Evolutionary conservation across 1,140 invertebrate species (phyloP), one percentile per base, ranked within the genome.

Genomic region (Melipona quadrifasciata): DNA sequence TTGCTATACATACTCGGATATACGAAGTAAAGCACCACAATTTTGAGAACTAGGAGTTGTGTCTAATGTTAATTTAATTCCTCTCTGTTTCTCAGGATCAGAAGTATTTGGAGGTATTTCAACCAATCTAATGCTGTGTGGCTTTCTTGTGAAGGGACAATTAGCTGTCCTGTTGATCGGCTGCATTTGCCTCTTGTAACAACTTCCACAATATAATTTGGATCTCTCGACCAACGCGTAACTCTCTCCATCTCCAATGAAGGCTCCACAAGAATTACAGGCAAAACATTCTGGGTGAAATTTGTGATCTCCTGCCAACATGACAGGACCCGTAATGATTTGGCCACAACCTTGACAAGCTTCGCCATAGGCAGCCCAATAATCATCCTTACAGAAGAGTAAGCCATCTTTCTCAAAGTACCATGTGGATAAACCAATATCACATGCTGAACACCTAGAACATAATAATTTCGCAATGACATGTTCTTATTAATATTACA

Each of bases 281-380:
- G 97, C 96, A 95, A 99, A 98, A 95, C 98, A 99, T 96, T 99
- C 98, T 83, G 98, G 98, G 95, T 99, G 98, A 95, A 98, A 99
- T 93, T 98, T 98, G 94, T 98, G 98, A 92, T 98, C 97, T 31
- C 98, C 98, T 27, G 98, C 98, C 85, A 98, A 96, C 98, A 99
- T 99, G 71, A 99, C 98, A 51, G 98, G 98, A 0, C 98, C 98
- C 0, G 98, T 98, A 90, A 99, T 99, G 79, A 98, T 96, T 93
- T 98, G 96, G 78, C 96, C 95, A 94, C 98, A 99, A 89, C 98
- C 96, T 92, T 98, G 98, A 91, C 98, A 99, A 31, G 96, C 96
- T 93, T 98, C 97, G 1, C 98, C 98, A 93, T 97, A 99, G n/a
- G 97, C 96, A 12, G 96, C 94, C 96, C 97, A 98, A 92, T 99